Evolutionary conservation across 2,888 invertebrate species (phyloP), one percentile per base, ranked within the genome.

Genomic region (Mechanitis mazaeus): DNA sequence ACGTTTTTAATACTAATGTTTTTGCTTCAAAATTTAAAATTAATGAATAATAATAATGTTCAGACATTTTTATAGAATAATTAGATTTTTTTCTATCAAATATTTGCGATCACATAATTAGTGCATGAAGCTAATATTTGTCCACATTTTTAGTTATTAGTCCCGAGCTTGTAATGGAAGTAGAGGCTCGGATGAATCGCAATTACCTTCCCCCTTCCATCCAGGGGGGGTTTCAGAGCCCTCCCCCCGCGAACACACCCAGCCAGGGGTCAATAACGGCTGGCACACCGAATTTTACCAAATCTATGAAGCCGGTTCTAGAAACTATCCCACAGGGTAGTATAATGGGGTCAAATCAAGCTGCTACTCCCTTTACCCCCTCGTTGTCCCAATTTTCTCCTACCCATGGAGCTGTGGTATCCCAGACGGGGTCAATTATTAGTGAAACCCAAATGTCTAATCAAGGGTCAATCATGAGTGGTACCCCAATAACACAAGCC

Each of bases 161-260:
- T 83, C 95, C 96, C 69, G 96, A 96, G 84, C 91, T 96, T 85
- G 94, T 96, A 72, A 94, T 95, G 93, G 96, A 96, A 81, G 96
- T 96, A 71, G 96, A 96, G 88, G 94, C 94, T 73, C 93, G 96
- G 80, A 96, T 96, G 96, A 94, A 95, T 80, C 91, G 94, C 71
- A 94, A 94, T 76, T 94, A 95, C 82, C 91, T 95, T 75, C 95
- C 95, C 59, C 93, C 95, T 65, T 93, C 93, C 56, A 91, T 94
- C 77, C 92, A 92, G 76, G 85, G 75, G 11, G 80, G 83, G 75
- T 84, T 85, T 75, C 79, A 77, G 65, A 76, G 77, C 59, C 78
- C 80, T 4, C 78, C 80, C 33, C 66, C 66, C 0, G 68, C 73
- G 66, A 81, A 72, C 69, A 81, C 79, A 3, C 61, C 68, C 6